Evolutionary conservation across 2,888 invertebrate genomes (phyloP), one percentile per base, ranked within the genome.

Genomic region (Ctenicera cuprea): DNA sequence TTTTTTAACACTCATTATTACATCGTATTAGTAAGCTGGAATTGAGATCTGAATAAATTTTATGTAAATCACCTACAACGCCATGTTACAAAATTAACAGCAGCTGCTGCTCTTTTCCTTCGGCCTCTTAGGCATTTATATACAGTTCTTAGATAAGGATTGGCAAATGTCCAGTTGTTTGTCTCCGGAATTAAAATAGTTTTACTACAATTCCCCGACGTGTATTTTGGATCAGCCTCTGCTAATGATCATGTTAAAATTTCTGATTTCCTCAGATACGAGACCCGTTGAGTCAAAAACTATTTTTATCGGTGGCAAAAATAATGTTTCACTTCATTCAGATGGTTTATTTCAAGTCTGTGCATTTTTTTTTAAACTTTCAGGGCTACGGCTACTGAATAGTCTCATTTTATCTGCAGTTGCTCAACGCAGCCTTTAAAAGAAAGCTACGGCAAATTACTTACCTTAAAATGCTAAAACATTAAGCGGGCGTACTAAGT

Each of bases 151-250:
- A 54, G 54, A 18, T 54, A 54, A 30, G n/a, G 7, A 20, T 18
- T 65, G 65, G 65, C 48, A n/a, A 5, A n/a, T 2, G 20, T 11
- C 65, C 65, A 65, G 50, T 38, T 65, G 52, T 65, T 65, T 65
- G 65, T 65, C 65, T 48, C 50, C 38, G 38, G 5, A 26, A 62
- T 62, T 52, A 65, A 65, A 65, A 65, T 65, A 65, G 65, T 65
- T 65, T 65, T 65, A 65, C 50, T 33, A 52, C 52, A 37, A 43
- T 65, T 65, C 65, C 45, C 20, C 48, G 38, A 20, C 22, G 22
- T 63, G n/a, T 45, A 48, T 63, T 63, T 63, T 45, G 20, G 45
- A 33, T 43, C 45, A 14, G 59, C 59, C 20, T 33, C 14, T 12
- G n/a, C 45, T 63, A 48, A 63, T 43, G 63, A 61, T 38, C 12